A percentile compares a stretch with the other conserved stretches of the same genome.
Conservation (phyloP, 2,797 vertebrate species). For the Macrochelys suwanniensis region DNA sequence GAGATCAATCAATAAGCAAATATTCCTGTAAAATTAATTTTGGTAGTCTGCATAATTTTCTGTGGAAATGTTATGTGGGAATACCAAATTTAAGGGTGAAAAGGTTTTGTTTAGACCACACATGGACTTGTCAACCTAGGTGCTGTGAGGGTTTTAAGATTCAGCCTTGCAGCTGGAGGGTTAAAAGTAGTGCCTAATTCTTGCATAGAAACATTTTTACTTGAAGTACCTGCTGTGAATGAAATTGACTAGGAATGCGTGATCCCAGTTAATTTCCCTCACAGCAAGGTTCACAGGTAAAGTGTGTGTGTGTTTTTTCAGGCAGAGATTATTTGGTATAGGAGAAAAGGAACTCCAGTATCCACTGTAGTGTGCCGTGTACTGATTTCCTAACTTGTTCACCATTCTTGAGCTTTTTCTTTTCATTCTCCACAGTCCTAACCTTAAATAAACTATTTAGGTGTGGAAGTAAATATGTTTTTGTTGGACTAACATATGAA, state of each 20-base stretch:
- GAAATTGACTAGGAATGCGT: conserved; percentile 75
- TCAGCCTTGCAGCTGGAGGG: conserved; percentile 46
- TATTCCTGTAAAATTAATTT: rapidly evolving
- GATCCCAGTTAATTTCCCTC: conserved; percentile 77
- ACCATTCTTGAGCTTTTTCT: background rate
- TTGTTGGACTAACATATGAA: background rate
- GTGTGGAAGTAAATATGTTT: background rate
- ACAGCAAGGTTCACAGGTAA: conserved; percentile 69
- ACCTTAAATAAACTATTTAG: background rate
- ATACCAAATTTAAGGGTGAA: background rate
- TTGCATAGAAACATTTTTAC: conserved; percentile 67
- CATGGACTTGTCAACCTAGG: background rate
- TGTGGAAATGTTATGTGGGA: rapidly evolving
- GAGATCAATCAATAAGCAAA: rapidly evolving
- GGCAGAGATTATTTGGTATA: conserved; percentile 37
- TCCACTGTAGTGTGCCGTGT: background rate
- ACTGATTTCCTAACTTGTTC: background rate
- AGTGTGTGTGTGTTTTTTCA: conserved; percentile 10
- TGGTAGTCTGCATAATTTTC: background rate
- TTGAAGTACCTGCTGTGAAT: conserved; percentile 70
- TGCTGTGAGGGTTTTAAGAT: conserved; percentile 5
- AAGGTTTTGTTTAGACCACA: background rate
- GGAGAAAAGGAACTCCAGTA: background rate
- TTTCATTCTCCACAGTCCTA: background rate
- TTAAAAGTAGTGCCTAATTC: conserved; percentile 69